Evolutionary conservation across 2,797 vertebrate species (phyloP).

Genomic region (Coregonus ussuriensis): DNA sequence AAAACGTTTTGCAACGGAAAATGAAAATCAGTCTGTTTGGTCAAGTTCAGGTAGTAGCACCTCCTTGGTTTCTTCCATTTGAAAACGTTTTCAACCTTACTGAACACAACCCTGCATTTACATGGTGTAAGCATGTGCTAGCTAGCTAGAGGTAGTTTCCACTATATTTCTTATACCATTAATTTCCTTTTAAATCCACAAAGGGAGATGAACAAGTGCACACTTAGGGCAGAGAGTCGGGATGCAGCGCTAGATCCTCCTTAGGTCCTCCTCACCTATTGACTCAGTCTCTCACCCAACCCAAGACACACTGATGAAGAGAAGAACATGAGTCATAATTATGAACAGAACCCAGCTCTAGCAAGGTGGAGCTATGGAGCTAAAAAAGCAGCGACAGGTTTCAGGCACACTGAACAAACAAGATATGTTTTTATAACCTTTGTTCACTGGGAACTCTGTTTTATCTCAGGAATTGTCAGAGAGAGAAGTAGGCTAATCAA

Average conservation of each 20-base stretch:
- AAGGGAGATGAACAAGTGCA: no score
- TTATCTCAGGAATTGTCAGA: background rate
- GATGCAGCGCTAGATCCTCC: constrained; percentile 43
- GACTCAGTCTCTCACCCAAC: constrained; percentile 47
- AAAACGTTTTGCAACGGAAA: background rate
- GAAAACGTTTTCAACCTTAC: no score
- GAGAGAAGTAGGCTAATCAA: background rate
- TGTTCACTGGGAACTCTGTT: constrained; percentile 17
- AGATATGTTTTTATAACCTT: constrained; percentile 16
- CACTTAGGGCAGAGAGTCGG: no score
- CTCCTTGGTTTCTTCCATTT: background rate
- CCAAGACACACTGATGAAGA: constrained; percentile 39
- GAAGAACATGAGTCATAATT: constrained; percentile 51
- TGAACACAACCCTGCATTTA: no score
- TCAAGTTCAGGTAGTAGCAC: background rate
- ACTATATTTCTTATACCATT: no score
- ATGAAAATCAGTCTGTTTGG: background rate
- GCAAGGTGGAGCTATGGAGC: constrained; percentile 35
- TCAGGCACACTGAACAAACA: constrained; percentile 27
- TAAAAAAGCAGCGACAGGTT: constrained; percentile 11
- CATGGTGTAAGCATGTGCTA: no score
- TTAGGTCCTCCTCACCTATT: constrained; percentile 55
- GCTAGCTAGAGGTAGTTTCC: background rate
- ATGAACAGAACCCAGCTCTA: constrained; percentile 7
- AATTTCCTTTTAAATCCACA: no score